phyloP scores from a whole-genome alignment of 2,113 vertebrate genomes.

The Phodopus roborovskii region DNA sequence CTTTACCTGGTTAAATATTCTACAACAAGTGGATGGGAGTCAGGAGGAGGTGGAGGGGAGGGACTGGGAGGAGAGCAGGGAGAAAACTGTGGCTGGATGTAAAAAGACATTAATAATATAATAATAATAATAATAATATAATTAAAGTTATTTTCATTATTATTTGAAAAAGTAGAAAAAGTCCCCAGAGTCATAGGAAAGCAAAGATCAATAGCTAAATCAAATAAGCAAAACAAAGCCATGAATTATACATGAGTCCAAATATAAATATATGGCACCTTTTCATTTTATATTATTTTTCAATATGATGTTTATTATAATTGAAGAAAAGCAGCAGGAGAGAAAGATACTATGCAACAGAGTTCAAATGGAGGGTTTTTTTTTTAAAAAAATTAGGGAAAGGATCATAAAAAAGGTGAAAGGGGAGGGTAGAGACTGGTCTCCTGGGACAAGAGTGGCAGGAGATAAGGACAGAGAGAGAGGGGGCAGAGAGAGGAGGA shows the following conservation, averaged over 20 bases:
- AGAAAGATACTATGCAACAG: no score
- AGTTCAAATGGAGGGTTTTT: no score
- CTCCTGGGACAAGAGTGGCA: no score
- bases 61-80: no score
- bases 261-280: background rate
- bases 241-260: background rate
- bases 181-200: background rate
- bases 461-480: no score
- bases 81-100: background rate
- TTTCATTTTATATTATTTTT: background rate
- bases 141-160: background rate
- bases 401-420: no score
- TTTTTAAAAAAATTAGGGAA: no score
- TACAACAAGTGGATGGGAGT: background rate
- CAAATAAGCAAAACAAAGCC: background rate
- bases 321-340: background rate
- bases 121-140: background rate
- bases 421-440: no score
- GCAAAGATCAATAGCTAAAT: background rate
- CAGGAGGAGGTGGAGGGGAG: background rate
- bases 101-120: background rate
- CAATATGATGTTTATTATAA: background rate
- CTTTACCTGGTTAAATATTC: background rate
- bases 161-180: background rate
- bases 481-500: no score